These are phyloP conservation scores for Rhogogaster chlorosoma DNA, from an alignment of 2,888 invertebrate species.

Conservation along the genomic window DNA sequence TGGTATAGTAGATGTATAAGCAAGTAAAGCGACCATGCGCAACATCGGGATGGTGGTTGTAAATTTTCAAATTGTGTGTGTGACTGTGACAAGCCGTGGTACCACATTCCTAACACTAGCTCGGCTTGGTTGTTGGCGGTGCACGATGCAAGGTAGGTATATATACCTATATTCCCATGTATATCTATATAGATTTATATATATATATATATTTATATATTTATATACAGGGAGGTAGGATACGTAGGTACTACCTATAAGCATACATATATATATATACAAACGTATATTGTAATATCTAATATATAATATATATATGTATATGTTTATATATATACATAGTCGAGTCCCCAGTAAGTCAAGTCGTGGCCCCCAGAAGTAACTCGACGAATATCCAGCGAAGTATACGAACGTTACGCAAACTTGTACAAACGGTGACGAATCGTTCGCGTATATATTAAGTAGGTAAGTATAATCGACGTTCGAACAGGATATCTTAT, in stretches of 20 bases:
- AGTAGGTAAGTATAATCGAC: background rate
- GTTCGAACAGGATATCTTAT: slow-evolving; percentile 32
- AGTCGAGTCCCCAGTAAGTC: background rate
- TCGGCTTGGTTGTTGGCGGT: slow-evolving; percentile 62
- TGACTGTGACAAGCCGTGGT: slow-evolving; percentile 77
- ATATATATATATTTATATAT: background rate
- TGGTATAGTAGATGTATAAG: too few relatives aligned
- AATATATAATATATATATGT: background rate
- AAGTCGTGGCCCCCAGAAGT: slow-evolving; percentile 4
- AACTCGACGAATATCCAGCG: slow-evolving; percentile 48
- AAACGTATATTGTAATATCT: background rate
- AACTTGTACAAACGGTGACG: slow-evolving; percentile 55
- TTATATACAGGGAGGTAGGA: background rate
- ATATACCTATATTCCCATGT: background rate
- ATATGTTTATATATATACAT: background rate
- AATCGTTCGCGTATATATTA: background rate
- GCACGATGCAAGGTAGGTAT: slow-evolving; percentile 58
- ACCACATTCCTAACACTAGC: slow-evolving; percentile 78
- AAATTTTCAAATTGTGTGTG: slow-evolving; percentile 59
- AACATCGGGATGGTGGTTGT: background rate
- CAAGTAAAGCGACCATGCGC: slow-evolving; percentile 30
- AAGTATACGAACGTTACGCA: slow-evolving; percentile 60
- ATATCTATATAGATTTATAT: background rate
- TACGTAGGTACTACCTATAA: background rate
- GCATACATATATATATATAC: background rate